Conservation (phyloP, 2,113 vertebrate species). For the Spilogale gracilis region DNA sequence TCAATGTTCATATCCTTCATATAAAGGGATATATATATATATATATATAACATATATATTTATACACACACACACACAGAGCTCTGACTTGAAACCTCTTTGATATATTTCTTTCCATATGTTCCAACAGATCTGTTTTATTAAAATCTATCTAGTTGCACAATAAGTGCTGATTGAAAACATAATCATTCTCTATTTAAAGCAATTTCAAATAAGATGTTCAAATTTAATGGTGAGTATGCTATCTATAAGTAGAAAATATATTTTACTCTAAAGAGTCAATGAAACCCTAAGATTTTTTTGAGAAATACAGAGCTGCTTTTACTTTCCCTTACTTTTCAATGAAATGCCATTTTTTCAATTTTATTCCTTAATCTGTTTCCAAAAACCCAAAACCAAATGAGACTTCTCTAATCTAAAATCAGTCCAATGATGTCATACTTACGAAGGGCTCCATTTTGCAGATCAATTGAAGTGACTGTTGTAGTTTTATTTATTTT, state of each 20-base stretch:
- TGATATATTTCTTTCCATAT: not conserved
- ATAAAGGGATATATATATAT: not conserved
- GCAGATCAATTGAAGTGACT: not conserved
- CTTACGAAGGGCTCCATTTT: constrained; percentile 3
- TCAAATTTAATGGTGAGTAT: not conserved
- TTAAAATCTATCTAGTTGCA: constrained; percentile 8
- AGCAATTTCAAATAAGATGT: not conserved
- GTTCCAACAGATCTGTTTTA: not conserved
- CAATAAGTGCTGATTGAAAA: constrained; percentile 1
- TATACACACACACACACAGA: too few species aligned
- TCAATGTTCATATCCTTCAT: not conserved
- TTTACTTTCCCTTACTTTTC: not conserved
- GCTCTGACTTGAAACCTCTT: not conserved
- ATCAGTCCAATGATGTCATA: not conserved
- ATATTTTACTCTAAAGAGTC: not conserved
- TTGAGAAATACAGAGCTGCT: constrained; percentile 7
- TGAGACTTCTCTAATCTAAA: constrained; percentile 53
- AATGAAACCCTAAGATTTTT: not conserved
- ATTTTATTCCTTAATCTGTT: not conserved
- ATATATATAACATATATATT: too few species aligned
- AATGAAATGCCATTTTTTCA: not conserved
- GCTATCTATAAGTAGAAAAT: not conserved
- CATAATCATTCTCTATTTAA: not conserved
- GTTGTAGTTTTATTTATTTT: not conserved
- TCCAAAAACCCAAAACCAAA: not conserved